These are phyloP conservation scores for Drosophila subsilvestris DNA, from an alignment of 2,888 invertebrate genomes.

Conservation along the genomic window DNA sequence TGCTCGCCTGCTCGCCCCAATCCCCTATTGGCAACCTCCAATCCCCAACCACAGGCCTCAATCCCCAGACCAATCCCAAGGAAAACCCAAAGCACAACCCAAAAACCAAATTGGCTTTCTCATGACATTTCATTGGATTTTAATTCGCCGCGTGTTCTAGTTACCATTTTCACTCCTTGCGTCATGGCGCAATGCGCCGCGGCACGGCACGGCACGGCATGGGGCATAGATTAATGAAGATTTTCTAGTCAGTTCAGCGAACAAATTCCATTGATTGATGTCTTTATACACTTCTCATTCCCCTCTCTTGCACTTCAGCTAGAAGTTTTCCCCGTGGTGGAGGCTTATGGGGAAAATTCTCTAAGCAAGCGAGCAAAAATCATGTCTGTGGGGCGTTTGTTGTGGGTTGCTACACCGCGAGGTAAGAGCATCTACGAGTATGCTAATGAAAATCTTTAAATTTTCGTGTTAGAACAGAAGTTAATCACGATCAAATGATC, in stretches of 20 bases:
- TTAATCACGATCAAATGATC: no score
- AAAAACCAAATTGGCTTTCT: slow-evolving; percentile 55
- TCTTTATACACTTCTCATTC: slow-evolving; percentile 12
- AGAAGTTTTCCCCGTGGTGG: background rate
- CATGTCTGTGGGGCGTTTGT: background rate
- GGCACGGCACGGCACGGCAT: background rate
- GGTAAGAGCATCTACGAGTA: slow-evolving; percentile 8
- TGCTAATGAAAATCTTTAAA: slow-evolving; percentile 66
- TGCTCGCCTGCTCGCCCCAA: background rate
- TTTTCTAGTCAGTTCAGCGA: slow-evolving; percentile 16
- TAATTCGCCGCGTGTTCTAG: slow-evolving; percentile 56
- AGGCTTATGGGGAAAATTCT: background rate
- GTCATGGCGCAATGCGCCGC: background rate
- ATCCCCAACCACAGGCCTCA: background rate
- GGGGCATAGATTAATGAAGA: slow-evolving; percentile 19
- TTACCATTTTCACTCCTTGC: slow-evolving; percentile 36
- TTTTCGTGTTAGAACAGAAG: no score
- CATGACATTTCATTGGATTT: slow-evolving; percentile 65
- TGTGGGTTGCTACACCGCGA: slow-evolving; percentile 13
- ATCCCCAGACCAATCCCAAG: background rate
- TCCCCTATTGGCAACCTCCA: no score
- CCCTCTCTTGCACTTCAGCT: background rate
- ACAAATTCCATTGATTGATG: slow-evolving; percentile 31
- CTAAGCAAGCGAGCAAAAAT: background rate
- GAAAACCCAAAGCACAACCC: background rate